phyloP scores from a whole-genome alignment of 2,113 vertebrate species.

The Jaculus jaculus region DNA sequence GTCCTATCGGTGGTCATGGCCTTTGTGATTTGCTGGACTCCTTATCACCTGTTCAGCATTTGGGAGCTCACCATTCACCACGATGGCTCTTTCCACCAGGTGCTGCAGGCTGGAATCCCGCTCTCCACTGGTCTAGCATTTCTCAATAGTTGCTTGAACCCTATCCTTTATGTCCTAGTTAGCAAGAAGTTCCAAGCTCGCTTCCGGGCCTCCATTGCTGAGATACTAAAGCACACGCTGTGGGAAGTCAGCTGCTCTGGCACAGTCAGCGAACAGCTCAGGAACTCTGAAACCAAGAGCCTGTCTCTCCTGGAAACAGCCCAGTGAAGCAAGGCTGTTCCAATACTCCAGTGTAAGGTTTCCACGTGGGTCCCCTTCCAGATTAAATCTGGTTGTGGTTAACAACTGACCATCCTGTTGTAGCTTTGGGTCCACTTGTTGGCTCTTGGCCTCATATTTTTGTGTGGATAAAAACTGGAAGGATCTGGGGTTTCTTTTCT shows the following conservation, averaged over 20 bases:
- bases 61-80: slow-evolving; percentile 92
- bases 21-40: slow-evolving; percentile 96
- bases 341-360: neutral
- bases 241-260: slow-evolving; percentile 92
- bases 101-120: slow-evolving; percentile 90
- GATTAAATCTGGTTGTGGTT: slow-evolving; percentile 15
- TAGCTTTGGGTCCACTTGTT: slow-evolving; percentile 1
- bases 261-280: slow-evolving; percentile 88
- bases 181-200: slow-evolving; percentile 90
- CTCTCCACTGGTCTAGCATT: slow-evolving; percentile 94
- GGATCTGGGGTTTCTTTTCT: neutral
- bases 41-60: slow-evolving; percentile 93
- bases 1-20: slow-evolving; percentile 90
- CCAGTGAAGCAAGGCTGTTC: slow-evolving; percentile 73
- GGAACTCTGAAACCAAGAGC: slow-evolving; percentile 78
- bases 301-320: slow-evolving; percentile 74
- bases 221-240: slow-evolving; percentile 91
- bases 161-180: slow-evolving; percentile 94
- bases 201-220: slow-evolving; percentile 88
- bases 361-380: neutral
- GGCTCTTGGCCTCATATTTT: neutral
- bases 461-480: neutral
- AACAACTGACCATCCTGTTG: neutral
- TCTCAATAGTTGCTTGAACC: slow-evolving; percentile 97
- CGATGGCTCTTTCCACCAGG: slow-evolving; percentile 74